Evolutionary conservation across 2,797 vertebrate species (phyloP).

Genomic region (Rhinatrema bivittatum): DNA sequence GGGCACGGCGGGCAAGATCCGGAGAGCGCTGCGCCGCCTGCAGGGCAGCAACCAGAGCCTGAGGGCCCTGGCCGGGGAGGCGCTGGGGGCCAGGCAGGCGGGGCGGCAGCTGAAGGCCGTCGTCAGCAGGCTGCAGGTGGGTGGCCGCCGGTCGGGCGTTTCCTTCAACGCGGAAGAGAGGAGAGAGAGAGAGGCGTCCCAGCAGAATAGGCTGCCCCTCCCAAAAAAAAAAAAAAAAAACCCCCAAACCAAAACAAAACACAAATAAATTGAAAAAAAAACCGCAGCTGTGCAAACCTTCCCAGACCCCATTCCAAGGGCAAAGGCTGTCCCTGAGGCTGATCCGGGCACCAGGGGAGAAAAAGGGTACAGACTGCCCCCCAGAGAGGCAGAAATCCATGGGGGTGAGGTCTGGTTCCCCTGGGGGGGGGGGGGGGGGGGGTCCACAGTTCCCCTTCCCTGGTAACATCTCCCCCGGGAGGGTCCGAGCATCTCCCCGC

Average conservation of each 20-base stretch:
- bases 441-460: no score
- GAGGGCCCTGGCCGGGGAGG: constrained; percentile 39
- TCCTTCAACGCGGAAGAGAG: not conserved
- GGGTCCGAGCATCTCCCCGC: no score
- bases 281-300: no score
- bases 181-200: not conserved
- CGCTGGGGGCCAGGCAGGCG: constrained; percentile 38
- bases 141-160: not conserved
- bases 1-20: constrained; percentile 51
- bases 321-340: no score
- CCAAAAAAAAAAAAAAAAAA: no score
- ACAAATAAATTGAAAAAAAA: no score
- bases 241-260: no score
- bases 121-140: constrained; percentile 67
- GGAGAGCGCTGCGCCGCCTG: constrained; percentile 35
- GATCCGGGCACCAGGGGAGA: no score
- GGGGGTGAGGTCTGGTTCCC: no score
- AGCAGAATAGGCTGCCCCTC: not conserved
- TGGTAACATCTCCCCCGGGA: no score
- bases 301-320: not conserved
- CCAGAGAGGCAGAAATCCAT: no score
- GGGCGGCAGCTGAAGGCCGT: constrained; percentile 50
- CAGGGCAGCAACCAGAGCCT: constrained; percentile 41
- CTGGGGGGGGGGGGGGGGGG: not conserved
- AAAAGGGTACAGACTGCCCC: no score